Base-by-base conservation (phyloP, 2,888 invertebrate genomes). In the Hanleya hanleyi region DNA sequence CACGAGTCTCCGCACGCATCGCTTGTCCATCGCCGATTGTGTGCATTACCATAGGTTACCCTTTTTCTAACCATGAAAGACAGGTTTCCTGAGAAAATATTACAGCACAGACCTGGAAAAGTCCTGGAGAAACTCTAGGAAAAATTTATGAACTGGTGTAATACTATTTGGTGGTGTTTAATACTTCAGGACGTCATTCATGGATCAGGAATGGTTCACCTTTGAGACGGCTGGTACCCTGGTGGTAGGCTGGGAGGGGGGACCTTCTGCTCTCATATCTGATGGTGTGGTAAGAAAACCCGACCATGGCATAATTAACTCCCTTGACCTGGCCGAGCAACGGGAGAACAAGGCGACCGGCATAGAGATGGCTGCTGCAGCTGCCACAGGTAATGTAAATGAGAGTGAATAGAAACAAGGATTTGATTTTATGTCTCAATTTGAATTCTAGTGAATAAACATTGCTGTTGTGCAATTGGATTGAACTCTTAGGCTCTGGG, bases 201-300 rank as follows among this genome's bases (percentile, higher is more conserved):
- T 90, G 71, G 89, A 89, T 74, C 87, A 84, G 41, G 90, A 89
- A 73, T 89, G 89, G 90, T 89, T 90, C 80, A 84, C 87, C 5
- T 84, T 88, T 77, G 89, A 89, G 81, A 87, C 87, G 22, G 84
- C 88, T 41, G 87, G 88, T 64, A 87, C 88, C 22, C 77, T 90
- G 71, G 80, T 90, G 37, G 86, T 89, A 35, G 86, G 85, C 18
- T 88, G 88, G 86, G 84, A 85, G 15, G 87, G 88, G 18, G 88
- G 86, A 37, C 86, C 87, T 32, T 36, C 64, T 18, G 64, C 37
- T 22, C 5, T 51, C 35, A 6, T 26, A 1, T 15, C 9, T n/a
- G 38, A 36, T 7, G 36, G 2, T 4, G n/a, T n/a, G 33, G 32
- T 67, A 65, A 47, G 15, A 18, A n/a, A 4, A 9, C 67, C 68